These are phyloP conservation scores for cattle (Bos taurus) DNA, from an alignment of 2,113 vertebrate genomes.

Conservation along the genomic window ARS-UCD2.0 NC_037349.1:47328501-47329000, in stretches of 20 bases:
- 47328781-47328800: background rate
- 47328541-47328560: background rate
- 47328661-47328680: background rate
- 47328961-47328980: background rate
- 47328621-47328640: background rate
- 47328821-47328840: background rate
- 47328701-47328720: background rate
- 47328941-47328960: background rate
- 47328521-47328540: background rate
- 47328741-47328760: fast-evolving
- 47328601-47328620: background rate
- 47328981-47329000: conserved; percentile 10
- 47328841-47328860: background rate
- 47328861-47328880: background rate
- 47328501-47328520: background rate
- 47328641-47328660: background rate
- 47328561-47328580: background rate
- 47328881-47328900: background rate
- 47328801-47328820: background rate
- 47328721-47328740: background rate
- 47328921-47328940: background rate
- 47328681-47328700: fast-evolving
- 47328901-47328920: background rate
- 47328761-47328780: background rate
- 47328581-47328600: background rate